A percentile compares a stretch with the other conserved stretches of the same genome.
Conservation (phyloP, 2,888 invertebrate species). For the Cordilura impudica region DNA sequence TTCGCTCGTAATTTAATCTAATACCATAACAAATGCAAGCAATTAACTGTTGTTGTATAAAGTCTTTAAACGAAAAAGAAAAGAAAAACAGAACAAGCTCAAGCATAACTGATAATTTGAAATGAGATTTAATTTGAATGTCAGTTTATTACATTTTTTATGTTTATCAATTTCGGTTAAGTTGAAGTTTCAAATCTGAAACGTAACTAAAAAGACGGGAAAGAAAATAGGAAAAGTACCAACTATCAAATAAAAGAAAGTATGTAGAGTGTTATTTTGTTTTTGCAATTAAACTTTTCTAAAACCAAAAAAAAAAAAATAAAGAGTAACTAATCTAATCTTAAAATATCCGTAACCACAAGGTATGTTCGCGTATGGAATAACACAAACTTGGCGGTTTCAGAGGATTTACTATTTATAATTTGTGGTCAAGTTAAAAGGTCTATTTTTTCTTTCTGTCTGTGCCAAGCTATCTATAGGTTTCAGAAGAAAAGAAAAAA, state of each 20-base stretch:
- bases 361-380: conserved; percentile 5
- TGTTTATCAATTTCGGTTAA: conserved; percentile 40
- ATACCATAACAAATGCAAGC: conserved; percentile 3
- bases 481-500: conserved; percentile 23
- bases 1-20: background rate
- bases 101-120: conserved; percentile 5
- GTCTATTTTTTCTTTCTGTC: background rate
- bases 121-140: conserved; percentile 58
- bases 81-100: background rate
- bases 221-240: background rate
- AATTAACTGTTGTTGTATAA: background rate
- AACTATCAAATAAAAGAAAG: conserved; percentile 42
- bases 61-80: background rate
- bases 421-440: conserved; percentile 42
- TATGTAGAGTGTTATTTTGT: background rate
- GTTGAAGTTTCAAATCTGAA: background rate
- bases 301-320: conserved; percentile 8
- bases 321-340: conserved; percentile 58
- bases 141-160: conserved; percentile 51
- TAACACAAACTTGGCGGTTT: background rate
- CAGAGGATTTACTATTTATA: conserved; percentile 34
- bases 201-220: background rate
- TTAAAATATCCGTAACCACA: conserved; percentile 54
- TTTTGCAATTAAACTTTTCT: conserved; percentile 61
- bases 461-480: conserved; percentile 1